These are phyloP conservation scores for Drymonia ruficornis DNA, from an alignment of 2,888 invertebrate species.

Conservation along the genomic window DNA sequence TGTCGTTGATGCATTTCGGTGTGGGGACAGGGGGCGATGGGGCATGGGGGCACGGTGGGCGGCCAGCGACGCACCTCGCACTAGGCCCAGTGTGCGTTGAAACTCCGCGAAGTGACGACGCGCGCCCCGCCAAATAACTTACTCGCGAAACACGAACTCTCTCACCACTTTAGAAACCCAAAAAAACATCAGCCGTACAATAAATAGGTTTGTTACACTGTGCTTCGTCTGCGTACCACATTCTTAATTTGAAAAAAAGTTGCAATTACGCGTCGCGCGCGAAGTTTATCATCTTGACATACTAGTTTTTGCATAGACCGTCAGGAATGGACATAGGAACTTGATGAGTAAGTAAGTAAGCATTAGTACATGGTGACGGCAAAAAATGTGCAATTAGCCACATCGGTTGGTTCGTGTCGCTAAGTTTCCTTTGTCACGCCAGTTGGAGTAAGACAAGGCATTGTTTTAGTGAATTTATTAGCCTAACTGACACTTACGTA, in stretches of 20 bases:
- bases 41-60: slow-evolving; percentile 63
- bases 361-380: slow-evolving; percentile 69
- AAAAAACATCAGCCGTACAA: slow-evolving; percentile 45
- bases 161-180: slow-evolving; percentile 45
- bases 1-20: slow-evolving; percentile 84
- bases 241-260: slow-evolving; percentile 45
- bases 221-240: slow-evolving; percentile 49
- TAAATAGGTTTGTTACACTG: slow-evolving; percentile 66
- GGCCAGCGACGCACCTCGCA: slow-evolving; percentile 51
- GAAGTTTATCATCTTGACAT: slow-evolving; percentile 65
- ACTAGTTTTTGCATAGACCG: slow-evolving; percentile 72
- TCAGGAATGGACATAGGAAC: slow-evolving; percentile 78
- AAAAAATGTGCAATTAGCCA: slow-evolving; percentile 81
- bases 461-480: slow-evolving; percentile 78
- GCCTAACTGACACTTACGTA: slow-evolving; percentile 58
- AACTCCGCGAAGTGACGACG: slow-evolving; percentile 66
- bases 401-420: slow-evolving; percentile 62
- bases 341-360: slow-evolving; percentile 81
- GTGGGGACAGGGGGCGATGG: slow-evolving; percentile 63
- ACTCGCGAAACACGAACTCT: slow-evolving; percentile 73
- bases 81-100: slow-evolving; percentile 75
- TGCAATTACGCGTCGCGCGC: slow-evolving; percentile 52
- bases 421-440: slow-evolving; percentile 80
- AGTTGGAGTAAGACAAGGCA: slow-evolving; percentile 63
- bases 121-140: slow-evolving; percentile 74